Percentiles rank a stretch among this genome's conserved stretches.
These are phyloP conservation scores for Parazoanthus darwini DNA, from an alignment of 92 coral and sea anemone species.

Conservation along the genomic window DNA sequence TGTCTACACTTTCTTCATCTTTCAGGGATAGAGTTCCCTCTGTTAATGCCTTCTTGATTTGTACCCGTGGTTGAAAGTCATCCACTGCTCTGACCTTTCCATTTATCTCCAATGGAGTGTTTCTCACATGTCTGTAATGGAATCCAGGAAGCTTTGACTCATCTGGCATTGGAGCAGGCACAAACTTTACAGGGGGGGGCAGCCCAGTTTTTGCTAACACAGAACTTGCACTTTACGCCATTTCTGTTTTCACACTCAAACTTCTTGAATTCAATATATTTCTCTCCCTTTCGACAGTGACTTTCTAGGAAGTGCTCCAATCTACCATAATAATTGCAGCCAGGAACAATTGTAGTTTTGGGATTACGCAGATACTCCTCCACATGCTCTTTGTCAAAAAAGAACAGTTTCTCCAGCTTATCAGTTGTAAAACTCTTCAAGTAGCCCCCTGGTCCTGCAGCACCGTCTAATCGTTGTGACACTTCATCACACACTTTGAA, in stretches of 20 bases:
- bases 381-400: conserved; percentile 14
- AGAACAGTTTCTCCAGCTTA: neutral
- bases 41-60: conserved; percentile 37
- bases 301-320: neutral
- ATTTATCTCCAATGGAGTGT: conserved; percentile 27
- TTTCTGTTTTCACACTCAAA: conserved; percentile 23
- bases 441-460: conserved; percentile 16
- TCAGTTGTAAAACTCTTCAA: conserved; percentile 4
- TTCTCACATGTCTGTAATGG: conserved; percentile 42
- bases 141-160: conserved; percentile 32
- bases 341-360: conserved; percentile 5
- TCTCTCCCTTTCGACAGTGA: conserved; percentile 20
- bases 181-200: neutral
- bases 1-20: conserved; percentile 28
- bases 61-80: conserved; percentile 44
- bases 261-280: conserved; percentile 9
- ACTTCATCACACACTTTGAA: conserved; percentile 17
- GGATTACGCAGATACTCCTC: conserved; percentile 1
- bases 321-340: neutral
- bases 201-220: conserved; percentile 31
- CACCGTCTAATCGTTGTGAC: conserved; percentile 8
- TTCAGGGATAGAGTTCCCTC: conserved; percentile 26
- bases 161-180: conserved; percentile 44
- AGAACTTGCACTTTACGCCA: conserved; percentile 7
- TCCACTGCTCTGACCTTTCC: conserved; percentile 38